A percentile compares a stretch with the other conserved stretches of the same genome.
Evolutionary conservation across 2,113 vertebrate species (phyloP).

Genomic region (Orthonyx spaldingii): DNA sequence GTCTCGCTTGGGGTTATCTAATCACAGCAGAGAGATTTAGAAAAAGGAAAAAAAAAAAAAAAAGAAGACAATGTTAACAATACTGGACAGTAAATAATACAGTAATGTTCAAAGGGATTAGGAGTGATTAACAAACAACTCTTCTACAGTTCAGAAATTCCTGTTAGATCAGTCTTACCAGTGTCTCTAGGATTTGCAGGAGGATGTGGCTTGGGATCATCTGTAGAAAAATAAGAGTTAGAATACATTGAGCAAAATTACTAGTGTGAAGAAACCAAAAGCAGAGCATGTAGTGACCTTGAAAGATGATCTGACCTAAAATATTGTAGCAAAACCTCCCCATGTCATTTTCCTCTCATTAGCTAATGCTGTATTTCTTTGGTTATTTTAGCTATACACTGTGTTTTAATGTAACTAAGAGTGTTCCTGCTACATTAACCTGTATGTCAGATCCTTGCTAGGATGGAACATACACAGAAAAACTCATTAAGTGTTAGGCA

Average conservation of each 20-base stretch:
- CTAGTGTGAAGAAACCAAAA: neutral
- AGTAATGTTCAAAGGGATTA: neutral
- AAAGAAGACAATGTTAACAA: neutral
- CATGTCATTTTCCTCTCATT: neutral
- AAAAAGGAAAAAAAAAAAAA: accelerated
- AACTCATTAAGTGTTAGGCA: neutral
- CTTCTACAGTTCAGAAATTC: neutral
- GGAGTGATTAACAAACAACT: neutral
- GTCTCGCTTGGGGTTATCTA: neutral
- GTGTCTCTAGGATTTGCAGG: neutral
- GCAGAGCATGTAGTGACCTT: neutral
- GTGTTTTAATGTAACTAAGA: neutral
- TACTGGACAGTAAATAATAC: neutral
- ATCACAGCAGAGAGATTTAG: neutral
- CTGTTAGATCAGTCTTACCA: conserved; percentile 16
- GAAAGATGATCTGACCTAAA: neutral
- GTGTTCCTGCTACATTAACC: neutral
- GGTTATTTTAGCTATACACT: neutral
- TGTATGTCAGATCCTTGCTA: neutral
- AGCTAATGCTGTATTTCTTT: neutral
- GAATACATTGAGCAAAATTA: neutral
- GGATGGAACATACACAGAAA: neutral
- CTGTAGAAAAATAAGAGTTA: neutral
- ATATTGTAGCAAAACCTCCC: neutral
- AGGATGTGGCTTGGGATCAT: neutral